Percentiles rank a stretch among this genome's conserved stretches.
Evolutionary conservation across 2,797 vertebrate species (phyloP).

Genomic region (Cryptoblepharus egeriae): DNA sequence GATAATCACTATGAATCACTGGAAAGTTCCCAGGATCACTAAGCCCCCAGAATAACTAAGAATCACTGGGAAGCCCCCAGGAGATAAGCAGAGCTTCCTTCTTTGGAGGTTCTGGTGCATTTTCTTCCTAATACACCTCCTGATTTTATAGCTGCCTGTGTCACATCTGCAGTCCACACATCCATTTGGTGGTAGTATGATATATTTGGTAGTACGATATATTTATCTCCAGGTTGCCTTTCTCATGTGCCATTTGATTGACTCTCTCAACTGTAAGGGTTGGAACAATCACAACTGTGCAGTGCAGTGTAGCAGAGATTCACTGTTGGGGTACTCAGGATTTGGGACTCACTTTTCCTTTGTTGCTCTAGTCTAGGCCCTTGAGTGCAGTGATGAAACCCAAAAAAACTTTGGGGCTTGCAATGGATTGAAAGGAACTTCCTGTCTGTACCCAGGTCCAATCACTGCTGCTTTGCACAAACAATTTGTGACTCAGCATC

Average conservation of each 20-base stretch:
- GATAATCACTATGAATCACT: no score
- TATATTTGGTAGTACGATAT: not conserved
- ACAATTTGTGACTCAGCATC: no score
- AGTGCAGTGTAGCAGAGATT: not conserved
- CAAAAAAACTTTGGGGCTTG: not conserved
- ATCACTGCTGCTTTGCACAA: not conserved
- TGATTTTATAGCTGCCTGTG: not conserved
- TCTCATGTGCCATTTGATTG: not conserved
- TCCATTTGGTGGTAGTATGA: not conserved
- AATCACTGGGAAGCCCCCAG: no score
- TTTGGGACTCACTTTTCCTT: not conserved
- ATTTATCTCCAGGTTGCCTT: not conserved
- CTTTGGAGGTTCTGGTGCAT: not conserved
- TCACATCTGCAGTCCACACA: not conserved
- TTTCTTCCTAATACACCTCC: not conserved
- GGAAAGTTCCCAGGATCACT: no score
- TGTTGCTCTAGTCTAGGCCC: not conserved
- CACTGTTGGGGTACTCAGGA: not conserved
- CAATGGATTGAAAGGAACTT: not conserved
- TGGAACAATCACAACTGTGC: not conserved
- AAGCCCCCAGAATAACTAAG: no score
- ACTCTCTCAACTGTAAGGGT: not conserved
- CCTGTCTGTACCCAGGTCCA: not conserved
- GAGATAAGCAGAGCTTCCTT: not conserved
- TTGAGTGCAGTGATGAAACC: not conserved